Conservation (phyloP, 1,140 invertebrate genomes). For the Drosophila saltans region DNA sequence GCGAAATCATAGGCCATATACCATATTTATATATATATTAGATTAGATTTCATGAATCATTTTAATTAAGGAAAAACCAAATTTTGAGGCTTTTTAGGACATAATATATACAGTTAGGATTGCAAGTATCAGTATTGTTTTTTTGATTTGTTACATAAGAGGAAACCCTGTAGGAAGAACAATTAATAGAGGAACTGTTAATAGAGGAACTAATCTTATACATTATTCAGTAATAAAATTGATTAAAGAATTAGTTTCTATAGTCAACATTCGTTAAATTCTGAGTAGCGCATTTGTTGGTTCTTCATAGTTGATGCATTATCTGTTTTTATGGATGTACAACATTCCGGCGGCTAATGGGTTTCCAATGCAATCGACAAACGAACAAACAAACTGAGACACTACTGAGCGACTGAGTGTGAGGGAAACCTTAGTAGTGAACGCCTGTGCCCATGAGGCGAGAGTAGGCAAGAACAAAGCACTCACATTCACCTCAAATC, state of each 20-base stretch:
- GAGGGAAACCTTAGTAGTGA: constrained; percentile 56
- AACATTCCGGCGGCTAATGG: constrained; percentile 66
- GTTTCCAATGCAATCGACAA: constrained; percentile 61
- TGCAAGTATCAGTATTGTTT: no score
- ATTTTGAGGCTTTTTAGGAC: no score
- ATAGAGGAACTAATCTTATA: no score
- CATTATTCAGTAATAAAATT: no score
- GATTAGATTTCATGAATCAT: no score
- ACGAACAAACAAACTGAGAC: constrained; percentile 8
- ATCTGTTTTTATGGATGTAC: background rate
- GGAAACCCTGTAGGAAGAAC: no score
- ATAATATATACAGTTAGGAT: no score
- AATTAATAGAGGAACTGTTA: no score
- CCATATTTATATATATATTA: background rate
- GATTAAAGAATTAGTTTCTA: no score
- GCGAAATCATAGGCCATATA: background rate
- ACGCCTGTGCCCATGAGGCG: constrained; percentile 18
- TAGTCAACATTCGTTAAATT: no score
- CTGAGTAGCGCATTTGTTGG: background rate
- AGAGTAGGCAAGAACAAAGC: constrained; percentile 62
- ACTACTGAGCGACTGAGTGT: constrained; percentile 8
- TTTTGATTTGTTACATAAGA: no score
- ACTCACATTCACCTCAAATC: constrained; percentile 53
- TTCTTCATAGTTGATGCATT: background rate
- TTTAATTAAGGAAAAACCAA: no score